Base-by-base conservation (phyloP, 1,140 invertebrate genomes). In the Ctenoplectra terminalis region DNA sequence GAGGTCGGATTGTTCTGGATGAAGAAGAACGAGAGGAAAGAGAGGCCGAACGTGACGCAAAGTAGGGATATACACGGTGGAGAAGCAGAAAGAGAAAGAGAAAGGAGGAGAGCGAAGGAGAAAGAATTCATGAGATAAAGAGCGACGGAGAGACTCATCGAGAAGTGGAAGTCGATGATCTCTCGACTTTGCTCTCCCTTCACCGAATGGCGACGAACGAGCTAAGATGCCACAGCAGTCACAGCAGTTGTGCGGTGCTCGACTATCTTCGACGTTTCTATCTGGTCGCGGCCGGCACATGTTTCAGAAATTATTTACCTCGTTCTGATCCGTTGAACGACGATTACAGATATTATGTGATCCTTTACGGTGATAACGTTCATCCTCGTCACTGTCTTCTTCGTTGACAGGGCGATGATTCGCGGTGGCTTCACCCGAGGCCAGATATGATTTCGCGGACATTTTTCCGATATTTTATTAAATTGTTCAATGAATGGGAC, bases 81-180 rank as follows among this genome's bases (percentile, higher is more conserved):
- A 72, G 34, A 48, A 37, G n/a, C 8, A 60, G 23, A 50, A 31
- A 31, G 46, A 73, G 52, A 60, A 63, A 72, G 60, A 70, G 31
- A 0, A n/a, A 13, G 9, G 34, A 31, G 29, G 17, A 58, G 37
- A 48, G 23, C 20, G 1, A 46, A 54, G 64, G 37, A n/a, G 52
- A 67, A 46, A 20, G 37, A 67, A n/a, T n/a, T n/a, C n/a, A n/a
- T n/a, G 67, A 82, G 81, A 83, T 40, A 40, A 9, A 40, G 40
- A 40, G 40, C 4, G 80, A 72, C n/a, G n/a, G 74, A 73, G 67
- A 82, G 54, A 64, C 48, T 71, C 37, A 46, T 73, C 63, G 61
- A 78, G 84, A 71, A 89, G 87, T 86, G 81, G 86, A 84, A 84
- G 86, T 89, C 89, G 90, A 90, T 91, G 88, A 90, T 91, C 89